A percentile compares a stretch with the other conserved stretches of the same genome.
These are phyloP conservation scores for Gadopsis marmoratus DNA, from an alignment of 2,797 vertebrate genomes.

Conservation along the genomic window DNA sequence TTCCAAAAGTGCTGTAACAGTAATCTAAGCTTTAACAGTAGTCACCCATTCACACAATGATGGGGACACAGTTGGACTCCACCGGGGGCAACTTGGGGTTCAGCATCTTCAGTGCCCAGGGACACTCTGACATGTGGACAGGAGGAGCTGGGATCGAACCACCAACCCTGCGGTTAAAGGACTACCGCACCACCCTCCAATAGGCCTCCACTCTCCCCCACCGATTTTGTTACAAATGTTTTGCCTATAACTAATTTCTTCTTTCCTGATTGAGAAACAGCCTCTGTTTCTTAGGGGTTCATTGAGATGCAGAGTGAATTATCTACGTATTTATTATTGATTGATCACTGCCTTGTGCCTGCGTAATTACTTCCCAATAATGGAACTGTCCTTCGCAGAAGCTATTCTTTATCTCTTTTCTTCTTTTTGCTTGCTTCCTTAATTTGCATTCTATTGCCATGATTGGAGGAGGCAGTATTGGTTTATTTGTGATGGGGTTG, in stretches of 20 bases:
- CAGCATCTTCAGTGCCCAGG: too few relatives aligned
- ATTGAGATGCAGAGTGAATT: conserved; percentile 40
- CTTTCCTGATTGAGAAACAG: conserved; percentile 2
- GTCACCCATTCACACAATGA: too few relatives aligned
- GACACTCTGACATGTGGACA: too few relatives aligned
- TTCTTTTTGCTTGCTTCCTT: conserved; percentile 9
- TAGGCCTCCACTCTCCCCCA: neutral
- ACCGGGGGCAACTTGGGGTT: too few relatives aligned
- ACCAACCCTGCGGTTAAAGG: too few relatives aligned
- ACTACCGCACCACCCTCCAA: too few relatives aligned
- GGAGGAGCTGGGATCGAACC: too few relatives aligned
- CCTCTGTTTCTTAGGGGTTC: conserved; percentile 19
- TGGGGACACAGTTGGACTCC: too few relatives aligned
- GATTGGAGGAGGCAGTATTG: conserved; percentile 24
- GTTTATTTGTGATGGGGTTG: conserved; percentile 21
- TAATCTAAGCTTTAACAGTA: too few relatives aligned
- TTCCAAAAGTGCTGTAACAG: neutral
- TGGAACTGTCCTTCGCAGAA: conserved; percentile 28
- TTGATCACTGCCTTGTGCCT: conserved; percentile 43
- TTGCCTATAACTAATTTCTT: neutral
- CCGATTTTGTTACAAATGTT: conserved; percentile 14
- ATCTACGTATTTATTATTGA: conserved; percentile 58
- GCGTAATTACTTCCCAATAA: conserved; percentile 58
- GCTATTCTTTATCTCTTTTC: conserved; percentile 27
- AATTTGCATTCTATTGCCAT: conserved; percentile 15